Conservation (phyloP, 2,888 invertebrate genomes). For the Trachelus tabidus region DNA sequence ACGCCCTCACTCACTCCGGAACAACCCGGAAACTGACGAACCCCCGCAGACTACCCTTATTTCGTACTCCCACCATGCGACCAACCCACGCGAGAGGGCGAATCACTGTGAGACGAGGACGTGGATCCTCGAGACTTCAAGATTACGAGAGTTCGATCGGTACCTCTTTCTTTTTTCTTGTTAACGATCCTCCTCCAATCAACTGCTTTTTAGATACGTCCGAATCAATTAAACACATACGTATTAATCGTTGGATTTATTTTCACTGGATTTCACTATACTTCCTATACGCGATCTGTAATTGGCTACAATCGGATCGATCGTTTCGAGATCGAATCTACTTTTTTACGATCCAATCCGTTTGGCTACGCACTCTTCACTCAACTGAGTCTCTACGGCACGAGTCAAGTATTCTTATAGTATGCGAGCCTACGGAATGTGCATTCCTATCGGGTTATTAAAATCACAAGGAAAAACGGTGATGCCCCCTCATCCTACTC, state of each 20-base stretch:
- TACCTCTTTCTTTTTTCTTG: neutral
- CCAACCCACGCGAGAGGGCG: slow-evolving; percentile 26
- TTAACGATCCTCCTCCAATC: neutral
- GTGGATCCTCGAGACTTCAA: neutral
- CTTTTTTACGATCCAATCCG: neutral
- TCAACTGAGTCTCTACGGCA: neutral
- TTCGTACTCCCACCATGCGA: slow-evolving; percentile 41
- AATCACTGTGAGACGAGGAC: neutral
- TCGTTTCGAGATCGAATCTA: neutral
- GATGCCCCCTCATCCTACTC: neutral
- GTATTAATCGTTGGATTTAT: neutral
- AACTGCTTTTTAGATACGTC: neutral
- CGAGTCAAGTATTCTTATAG: neutral
- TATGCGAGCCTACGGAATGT: neutral
- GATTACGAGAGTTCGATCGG: neutral
- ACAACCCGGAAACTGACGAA: slow-evolving; percentile 64
- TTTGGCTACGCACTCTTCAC: neutral
- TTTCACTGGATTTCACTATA: neutral
- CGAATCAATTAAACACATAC: neutral
- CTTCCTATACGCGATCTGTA: neutral
- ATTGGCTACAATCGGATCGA: neutral
- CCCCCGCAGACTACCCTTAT: slow-evolving; percentile 58
- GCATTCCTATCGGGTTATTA: neutral
- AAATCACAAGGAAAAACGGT: neutral
- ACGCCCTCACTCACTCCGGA: slow-evolving; percentile 57